These are phyloP conservation scores for Tachuris rubrigastra DNA, from an alignment of 2,113 vertebrate genomes.

Conservation along the genomic window DNA sequence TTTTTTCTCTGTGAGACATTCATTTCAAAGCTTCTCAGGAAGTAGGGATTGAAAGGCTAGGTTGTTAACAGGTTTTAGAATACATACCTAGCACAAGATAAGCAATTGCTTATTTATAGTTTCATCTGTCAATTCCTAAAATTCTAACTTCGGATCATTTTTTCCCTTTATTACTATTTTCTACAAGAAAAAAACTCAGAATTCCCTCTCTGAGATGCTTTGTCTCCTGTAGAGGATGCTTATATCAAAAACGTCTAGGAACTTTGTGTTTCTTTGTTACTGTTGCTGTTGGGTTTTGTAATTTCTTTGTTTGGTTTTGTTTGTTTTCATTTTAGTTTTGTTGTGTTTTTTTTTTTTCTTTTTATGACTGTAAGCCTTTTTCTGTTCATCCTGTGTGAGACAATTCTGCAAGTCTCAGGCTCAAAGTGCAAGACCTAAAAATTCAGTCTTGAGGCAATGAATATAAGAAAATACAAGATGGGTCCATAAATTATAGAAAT, in stretches of 20 bases:
- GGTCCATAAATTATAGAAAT: too few relatives aligned
- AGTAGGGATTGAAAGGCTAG: not conserved
- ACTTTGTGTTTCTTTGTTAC: not conserved
- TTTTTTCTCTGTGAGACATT: not conserved
- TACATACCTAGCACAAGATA: not conserved
- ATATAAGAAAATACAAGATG: not conserved
- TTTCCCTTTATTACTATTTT: not conserved
- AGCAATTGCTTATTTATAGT: not conserved
- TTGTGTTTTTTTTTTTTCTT: rapidly evolving
- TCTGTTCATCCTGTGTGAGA: not conserved
- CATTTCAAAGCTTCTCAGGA: not conserved
- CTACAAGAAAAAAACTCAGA: not conserved
- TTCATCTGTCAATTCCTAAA: not conserved
- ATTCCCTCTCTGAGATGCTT: not conserved
- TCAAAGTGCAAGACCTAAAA: not conserved
- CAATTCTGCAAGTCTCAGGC: not conserved
- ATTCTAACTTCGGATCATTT: not conserved
- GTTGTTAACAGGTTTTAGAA: not conserved
- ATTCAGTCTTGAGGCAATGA: not conserved
- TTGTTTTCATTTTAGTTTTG: not conserved
- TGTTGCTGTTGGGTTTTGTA: not conserved
- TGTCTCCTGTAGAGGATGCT: not conserved
- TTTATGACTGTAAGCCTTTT: not conserved
- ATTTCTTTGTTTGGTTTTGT: not conserved
- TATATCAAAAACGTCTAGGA: not conserved